Percentiles rank a stretch among this genome's conserved stretches.
These are phyloP conservation scores for Ashinkailepas kermadecensis DNA, from an alignment of 2,888 invertebrate genomes.

Conservation along the genomic window DNA sequence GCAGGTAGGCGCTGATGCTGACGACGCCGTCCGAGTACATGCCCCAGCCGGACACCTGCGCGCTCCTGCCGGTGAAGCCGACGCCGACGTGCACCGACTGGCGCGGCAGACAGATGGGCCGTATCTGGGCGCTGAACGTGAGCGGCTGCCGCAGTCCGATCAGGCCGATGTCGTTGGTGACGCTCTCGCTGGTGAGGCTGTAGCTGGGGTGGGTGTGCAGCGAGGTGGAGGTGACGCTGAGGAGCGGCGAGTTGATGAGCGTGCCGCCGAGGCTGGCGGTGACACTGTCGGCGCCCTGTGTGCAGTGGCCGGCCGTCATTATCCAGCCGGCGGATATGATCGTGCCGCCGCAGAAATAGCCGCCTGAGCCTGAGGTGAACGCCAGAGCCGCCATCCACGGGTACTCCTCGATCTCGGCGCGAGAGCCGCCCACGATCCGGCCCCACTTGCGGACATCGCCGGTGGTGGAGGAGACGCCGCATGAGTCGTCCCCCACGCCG, in stretches of 20 bases:
- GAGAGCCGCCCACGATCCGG: not conserved
- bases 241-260: not conserved
- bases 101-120: conserved; percentile 28
- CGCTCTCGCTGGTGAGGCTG: not conserved
- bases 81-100: not conserved
- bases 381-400: not conserved
- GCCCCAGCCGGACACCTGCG: not conserved
- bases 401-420: conserved; percentile 9
- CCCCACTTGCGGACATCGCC: not conserved
- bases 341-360: not conserved
- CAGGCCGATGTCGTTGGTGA: conserved; percentile 27
- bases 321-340: not conserved
- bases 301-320: not conserved
- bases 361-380: not conserved
- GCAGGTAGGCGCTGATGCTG: not conserved
- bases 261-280: not conserved
- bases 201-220: conserved; percentile 26
- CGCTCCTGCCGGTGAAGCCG: not conserved
- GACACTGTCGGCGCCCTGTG: not conserved
- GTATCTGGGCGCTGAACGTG: conserved; percentile 24
- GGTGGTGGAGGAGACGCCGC: not conserved
- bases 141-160: conserved; percentile 23
- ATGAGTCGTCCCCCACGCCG: not conserved
- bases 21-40: not conserved
- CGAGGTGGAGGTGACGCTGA: not conserved